Evolutionary conservation across 1,140 invertebrate species (phyloP), one percentile per base, ranked within the genome.

Genomic region (Neuroterus valhalla): DNA sequence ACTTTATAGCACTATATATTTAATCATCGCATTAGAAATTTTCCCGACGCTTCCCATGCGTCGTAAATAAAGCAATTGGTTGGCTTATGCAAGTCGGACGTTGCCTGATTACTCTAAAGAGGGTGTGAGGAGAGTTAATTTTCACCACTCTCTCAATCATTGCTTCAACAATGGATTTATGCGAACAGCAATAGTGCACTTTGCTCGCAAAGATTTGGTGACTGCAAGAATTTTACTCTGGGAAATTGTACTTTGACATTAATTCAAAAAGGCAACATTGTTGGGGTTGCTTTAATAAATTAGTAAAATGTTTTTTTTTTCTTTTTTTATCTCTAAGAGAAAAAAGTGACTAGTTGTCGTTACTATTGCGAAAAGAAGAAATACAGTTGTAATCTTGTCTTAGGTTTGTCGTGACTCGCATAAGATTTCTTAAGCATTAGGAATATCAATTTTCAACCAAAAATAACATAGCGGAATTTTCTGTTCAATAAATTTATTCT

Each of bases 91-190:
- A 76, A 80, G 52, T 75, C 52, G 52, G 52, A 21, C 45, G 17
- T 45, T 46, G 48, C 66, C 50, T 66, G 69, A 72, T 70, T 76
- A 81, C 62, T 79, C 72, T 69, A 62, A 62, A 5, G 14, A 62
- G 55, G 55, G 55, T 62, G 55, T 62, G 14, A 62, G n/a, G 15
- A n/a, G 26, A 62, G 52, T 31, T 62, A 31, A 62, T 62, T 55
- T 55, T 55, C 52, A 23, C 12, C 21, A 14, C 55, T 62, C 55
- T 77, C 69, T 70, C 76, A 71, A 70, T 78, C 75, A 80, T 80
- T 74, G 21, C 68, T 45, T 71, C 80, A 79, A 79, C 76, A 73
- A 78, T 50, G 72, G 78, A 72, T 80, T 81, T 73, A 79, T 75
- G 70, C 68, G 68, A 78, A 69, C 55, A 42, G 42, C 19, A 17